These are phyloP conservation scores for Drosophila pseudotakahashii DNA, from an alignment of 2,888 invertebrate species.

Conservation along the genomic window DNA sequence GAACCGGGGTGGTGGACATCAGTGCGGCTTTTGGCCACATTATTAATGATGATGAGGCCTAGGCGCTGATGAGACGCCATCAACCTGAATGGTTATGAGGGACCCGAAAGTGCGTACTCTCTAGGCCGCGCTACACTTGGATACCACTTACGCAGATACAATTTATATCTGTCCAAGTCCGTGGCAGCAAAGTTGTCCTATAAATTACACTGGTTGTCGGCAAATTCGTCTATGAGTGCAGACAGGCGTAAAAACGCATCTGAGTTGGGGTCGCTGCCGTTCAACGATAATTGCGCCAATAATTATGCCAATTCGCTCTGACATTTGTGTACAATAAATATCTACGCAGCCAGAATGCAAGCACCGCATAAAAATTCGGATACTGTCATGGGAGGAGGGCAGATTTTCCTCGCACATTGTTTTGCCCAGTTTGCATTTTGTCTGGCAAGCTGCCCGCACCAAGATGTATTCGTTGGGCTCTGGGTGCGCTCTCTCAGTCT, in stretches of 20 bases:
- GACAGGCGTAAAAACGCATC: slow-evolving; percentile 59
- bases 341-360: slow-evolving; percentile 41
- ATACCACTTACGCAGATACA: slow-evolving; percentile 19
- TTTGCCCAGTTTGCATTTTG: slow-evolving; percentile 41
- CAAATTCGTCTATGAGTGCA: slow-evolving; percentile 65
- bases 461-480: slow-evolving; percentile 32
- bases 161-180: slow-evolving; percentile 10
- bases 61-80: slow-evolving; percentile 65
- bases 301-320: slow-evolving; percentile 71
- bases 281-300: slow-evolving; percentile 63
- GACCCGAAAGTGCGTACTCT: slow-evolving; percentile 21
- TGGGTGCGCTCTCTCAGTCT: slow-evolving; percentile 11
- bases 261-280: slow-evolving; percentile 30
- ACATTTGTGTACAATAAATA: slow-evolving; percentile 68
- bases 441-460: slow-evolving; percentile 62
- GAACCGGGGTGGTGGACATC: neutral
- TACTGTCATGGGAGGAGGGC: slow-evolving; percentile 24
- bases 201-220: slow-evolving; percentile 58
- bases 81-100: slow-evolving; percentile 53
- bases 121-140: slow-evolving; percentile 19
- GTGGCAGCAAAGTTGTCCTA: slow-evolving; percentile 37
- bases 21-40: slow-evolving; percentile 44
- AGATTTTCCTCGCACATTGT: slow-evolving; percentile 50
- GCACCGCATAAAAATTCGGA: slow-evolving; percentile 44
- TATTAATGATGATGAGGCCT: slow-evolving; percentile 70